Percentiles rank a stretch among this genome's conserved stretches.
These are phyloP conservation scores for Pogonophryne albipinna DNA, from an alignment of 2,797 vertebrate species.

Conservation along the genomic window DNA sequence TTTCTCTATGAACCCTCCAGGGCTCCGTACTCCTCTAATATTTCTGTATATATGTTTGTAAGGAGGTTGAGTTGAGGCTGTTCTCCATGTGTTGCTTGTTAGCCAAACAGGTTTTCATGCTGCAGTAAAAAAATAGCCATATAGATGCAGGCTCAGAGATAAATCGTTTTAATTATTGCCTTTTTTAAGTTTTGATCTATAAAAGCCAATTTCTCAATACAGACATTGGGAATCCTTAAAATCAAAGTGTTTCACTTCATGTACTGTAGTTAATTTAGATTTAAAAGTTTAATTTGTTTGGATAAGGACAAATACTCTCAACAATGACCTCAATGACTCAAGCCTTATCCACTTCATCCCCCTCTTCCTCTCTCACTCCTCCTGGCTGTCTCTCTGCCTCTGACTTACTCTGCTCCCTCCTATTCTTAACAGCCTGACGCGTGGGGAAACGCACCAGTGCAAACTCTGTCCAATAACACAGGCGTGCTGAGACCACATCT, in stretches of 20 bases:
- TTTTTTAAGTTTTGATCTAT: conserved; percentile 41
- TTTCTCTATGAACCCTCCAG: too few relatives aligned
- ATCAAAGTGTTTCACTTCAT: conserved; percentile 51
- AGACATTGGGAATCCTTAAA: conserved; percentile 54
- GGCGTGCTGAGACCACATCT: conserved; percentile 72
- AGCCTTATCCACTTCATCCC: conserved; percentile 36
- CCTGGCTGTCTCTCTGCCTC: conserved; percentile 44
- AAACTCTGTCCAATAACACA: conserved; percentile 73
- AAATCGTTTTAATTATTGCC: conserved; percentile 22
- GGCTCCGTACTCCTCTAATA: conserved; percentile 37
- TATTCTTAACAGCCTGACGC: conserved; percentile 74
- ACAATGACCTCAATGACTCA: conserved; percentile 56
- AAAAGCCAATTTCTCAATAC: conserved; percentile 66
- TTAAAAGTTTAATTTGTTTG: conserved; percentile 24
- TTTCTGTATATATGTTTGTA: conserved; percentile 38
- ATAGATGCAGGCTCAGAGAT: conserved; percentile 66
- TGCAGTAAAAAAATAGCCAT: conserved; percentile 59
- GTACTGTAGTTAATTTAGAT: conserved; percentile 35
- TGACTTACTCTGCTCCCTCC: conserved; percentile 50
- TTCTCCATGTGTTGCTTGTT: conserved; percentile 66
- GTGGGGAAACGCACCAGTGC: conserved; percentile 63
- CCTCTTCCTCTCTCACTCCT: conserved; percentile 35
- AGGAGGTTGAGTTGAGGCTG: conserved; percentile 30
- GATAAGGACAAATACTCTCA: conserved; percentile 48
- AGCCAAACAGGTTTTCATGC: conserved; percentile 58